Evolutionary conservation across 2,113 vertebrate species (phyloP).

Genomic region (Hipposideros armiger): DNA sequence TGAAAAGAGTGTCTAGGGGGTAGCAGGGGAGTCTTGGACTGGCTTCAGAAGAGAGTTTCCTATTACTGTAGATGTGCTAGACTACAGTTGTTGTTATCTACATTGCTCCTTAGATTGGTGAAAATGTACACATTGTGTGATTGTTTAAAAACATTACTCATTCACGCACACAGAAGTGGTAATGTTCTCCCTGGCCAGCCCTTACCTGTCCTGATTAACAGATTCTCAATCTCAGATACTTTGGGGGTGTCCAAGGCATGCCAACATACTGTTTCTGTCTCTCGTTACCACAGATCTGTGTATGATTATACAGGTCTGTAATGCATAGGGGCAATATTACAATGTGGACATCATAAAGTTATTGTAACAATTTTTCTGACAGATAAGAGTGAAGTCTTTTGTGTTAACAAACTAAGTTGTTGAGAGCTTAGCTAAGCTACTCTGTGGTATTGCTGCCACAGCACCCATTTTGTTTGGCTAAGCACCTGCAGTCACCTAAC

Average conservation of each 20-base stretch:
- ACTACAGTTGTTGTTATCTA: not conserved
- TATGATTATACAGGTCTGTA: not conserved
- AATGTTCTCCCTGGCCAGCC: not conserved
- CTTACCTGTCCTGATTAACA: not conserved
- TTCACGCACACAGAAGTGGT: not conserved
- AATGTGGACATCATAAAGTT: not conserved
- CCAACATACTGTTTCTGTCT: not conserved
- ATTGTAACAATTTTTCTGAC: not conserved
- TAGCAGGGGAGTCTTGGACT: not conserved
- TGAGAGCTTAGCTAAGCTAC: not conserved
- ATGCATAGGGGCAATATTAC: not conserved
- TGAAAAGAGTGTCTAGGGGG: not conserved
- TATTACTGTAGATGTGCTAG: not conserved
- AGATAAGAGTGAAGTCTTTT: not conserved
- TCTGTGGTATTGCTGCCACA: not conserved
- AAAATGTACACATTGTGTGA: not conserved
- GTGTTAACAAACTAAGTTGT: not conserved
- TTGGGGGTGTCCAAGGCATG: not conserved
- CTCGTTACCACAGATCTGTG: not conserved
- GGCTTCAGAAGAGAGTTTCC: not conserved
- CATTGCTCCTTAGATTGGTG: not conserved
- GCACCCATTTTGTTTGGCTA: not conserved
- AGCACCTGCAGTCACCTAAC: not conserved
- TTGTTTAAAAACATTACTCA: not conserved
- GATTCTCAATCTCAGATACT: not conserved